phyloP scores from a whole-genome alignment of 2,797 vertebrate species.

The Neostethus bicornis region DNA sequence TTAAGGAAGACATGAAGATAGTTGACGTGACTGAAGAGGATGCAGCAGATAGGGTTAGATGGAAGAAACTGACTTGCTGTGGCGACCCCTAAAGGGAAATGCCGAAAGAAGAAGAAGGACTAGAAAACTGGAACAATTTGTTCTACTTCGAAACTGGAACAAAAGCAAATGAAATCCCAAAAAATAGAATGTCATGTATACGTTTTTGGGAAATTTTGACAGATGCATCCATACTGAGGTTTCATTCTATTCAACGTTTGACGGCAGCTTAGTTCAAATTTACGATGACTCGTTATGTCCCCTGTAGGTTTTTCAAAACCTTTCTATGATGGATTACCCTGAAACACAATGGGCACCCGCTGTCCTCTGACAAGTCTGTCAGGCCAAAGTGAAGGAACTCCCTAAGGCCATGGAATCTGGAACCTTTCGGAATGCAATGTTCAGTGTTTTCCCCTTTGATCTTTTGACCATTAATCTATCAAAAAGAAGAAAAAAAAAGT shows the following conservation, averaged over 20 bases:
- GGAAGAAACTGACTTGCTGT: no score
- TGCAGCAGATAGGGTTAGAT: no score
- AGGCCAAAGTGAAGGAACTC: constrained; percentile 8
- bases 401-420: constrained; percentile 6
- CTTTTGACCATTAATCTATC: constrained; percentile 21
- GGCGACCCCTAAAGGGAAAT: no score
- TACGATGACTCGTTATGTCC: constrained; percentile 21
- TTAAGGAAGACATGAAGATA: no score
- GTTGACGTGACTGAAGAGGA: no score
- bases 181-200: not conserved
- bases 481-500: not conserved
- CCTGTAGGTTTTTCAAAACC: constrained; percentile 42
- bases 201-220: constrained; percentile 5
- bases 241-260: constrained; percentile 18
- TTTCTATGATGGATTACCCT: constrained; percentile 38
- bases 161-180: not conserved
- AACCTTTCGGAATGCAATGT: constrained; percentile 4
- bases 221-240: constrained; percentile 18
- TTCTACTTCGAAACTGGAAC: not conserved
- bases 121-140: not conserved
- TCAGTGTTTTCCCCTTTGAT: constrained; percentile 5
- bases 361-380: constrained; percentile 20
- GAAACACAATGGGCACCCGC: constrained; percentile 39
- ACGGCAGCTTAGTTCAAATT: constrained; percentile 37
- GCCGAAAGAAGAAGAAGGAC: no score